These are phyloP conservation scores for Eclectus roratus DNA, from an alignment of 2,113 vertebrate genomes.

Conservation along the genomic window DNA sequence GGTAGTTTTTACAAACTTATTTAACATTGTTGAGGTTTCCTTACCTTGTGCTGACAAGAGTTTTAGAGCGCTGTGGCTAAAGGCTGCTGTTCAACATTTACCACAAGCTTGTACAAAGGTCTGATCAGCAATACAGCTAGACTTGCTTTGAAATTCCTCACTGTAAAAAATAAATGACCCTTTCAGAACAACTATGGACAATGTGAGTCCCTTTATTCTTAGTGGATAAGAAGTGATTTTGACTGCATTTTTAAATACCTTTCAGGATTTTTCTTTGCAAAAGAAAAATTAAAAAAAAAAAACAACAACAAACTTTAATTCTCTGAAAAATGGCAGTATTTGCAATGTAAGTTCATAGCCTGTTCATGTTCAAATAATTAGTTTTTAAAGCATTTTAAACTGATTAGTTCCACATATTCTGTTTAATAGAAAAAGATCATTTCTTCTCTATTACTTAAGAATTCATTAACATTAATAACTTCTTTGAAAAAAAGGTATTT, in stretches of 20 bases:
- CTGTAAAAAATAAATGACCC: neutral
- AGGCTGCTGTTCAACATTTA: neutral
- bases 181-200: neutral
- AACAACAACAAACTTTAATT: neutral
- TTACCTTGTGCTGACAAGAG: slow-evolving; percentile 6
- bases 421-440: neutral
- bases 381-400: neutral
- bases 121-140: neutral
- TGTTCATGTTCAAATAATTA: neutral
- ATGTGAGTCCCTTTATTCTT: neutral
- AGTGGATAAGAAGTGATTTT: neutral
- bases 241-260: neutral
- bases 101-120: neutral
- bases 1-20: neutral
- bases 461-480: neutral
- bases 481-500: neutral
- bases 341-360: neutral
- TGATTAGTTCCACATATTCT: neutral
- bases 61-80: neutral
- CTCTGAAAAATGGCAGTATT: neutral
- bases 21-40: neutral
- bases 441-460: neutral
- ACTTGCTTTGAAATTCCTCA: neutral
- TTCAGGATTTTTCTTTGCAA: neutral
- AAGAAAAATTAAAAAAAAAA: neutral